Base-by-base conservation (phyloP, 2,113 vertebrate genomes). In the Oryzias woworae region DNA sequence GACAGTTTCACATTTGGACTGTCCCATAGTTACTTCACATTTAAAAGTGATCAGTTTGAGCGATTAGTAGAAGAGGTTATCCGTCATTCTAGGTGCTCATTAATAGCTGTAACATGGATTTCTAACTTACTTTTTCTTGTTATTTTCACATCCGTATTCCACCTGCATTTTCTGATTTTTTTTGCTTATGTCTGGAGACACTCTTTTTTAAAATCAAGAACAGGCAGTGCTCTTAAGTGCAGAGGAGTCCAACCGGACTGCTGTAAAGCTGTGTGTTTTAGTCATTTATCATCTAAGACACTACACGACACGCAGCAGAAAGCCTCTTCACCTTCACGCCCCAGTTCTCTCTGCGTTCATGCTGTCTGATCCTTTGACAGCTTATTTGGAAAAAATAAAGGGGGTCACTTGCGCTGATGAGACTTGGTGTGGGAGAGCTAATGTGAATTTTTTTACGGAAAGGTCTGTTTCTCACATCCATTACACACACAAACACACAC, bases 181-280 rank as follows among this genome's bases (percentile, higher is more conserved):
- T 83, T 85, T 88, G 85, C 86, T 87, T 88, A 81, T 79, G 86
- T 90, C 84, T 88, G 70, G 69, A 73, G 71, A 56, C 65, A 55
- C 48, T 36, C 12, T 36, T 28, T 26, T 26, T 26, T 36, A 8
- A 4, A 74, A 83, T 85, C 81, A 67, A 73, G 83, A 83, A 88
- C 87, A 86, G 46, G 58, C 67, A 76, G 86, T 82, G 46, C 81
- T 75, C 48, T 45, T 61, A 78, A 62, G 62, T 28, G 1, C 36
- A 69, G 66, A 68, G 70, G 69, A 64, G 84, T 67, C 53, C 60
- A 73, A 69, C 56, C 50, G 43, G 52, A 73, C 75, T 62, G 51
- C 67, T 74, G 24, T 51, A 24, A 20, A 48, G 36, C 59, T 71
- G 53, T 54, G 53, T 65, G 67, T 78, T 70, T 84, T 55, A 83